phyloP scores from a whole-genome alignment of 1,140 invertebrate species.

The Pseudomyrmex concolor region DNA sequence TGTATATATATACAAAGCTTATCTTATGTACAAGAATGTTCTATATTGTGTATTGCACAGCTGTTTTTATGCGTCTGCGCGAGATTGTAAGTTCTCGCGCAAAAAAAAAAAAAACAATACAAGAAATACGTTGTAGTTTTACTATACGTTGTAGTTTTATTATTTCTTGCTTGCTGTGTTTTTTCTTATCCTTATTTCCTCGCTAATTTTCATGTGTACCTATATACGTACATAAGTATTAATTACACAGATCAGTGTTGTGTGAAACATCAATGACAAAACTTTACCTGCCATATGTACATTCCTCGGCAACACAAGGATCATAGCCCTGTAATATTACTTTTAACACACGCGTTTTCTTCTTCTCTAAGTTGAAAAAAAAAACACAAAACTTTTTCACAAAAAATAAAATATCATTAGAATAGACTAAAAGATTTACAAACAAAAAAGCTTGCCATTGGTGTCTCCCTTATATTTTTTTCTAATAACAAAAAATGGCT shows the following conservation, averaged over 20 bases:
- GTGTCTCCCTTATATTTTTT: neutral
- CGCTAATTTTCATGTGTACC: neutral
- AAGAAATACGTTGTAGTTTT: too few relatives aligned
- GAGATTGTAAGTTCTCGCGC: too few relatives aligned
- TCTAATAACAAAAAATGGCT: constrained; percentile 10
- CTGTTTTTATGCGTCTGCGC: constrained; percentile 22
- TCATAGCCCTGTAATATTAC: neutral
- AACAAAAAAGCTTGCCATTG: neutral
- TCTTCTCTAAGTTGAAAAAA: neutral
- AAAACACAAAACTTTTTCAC: neutral
- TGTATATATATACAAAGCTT: constrained; percentile 15
- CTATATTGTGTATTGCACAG: constrained; percentile 48
- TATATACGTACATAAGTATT: neutral
- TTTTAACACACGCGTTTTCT: too few relatives aligned
- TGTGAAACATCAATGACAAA: constrained; percentile 5
- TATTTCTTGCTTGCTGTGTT: neutral
- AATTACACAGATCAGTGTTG: neutral
- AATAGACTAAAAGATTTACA: neutral
- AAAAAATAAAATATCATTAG: neutral
- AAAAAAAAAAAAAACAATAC: too few relatives aligned
- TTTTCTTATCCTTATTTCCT: neutral
- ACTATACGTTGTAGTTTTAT: neutral
- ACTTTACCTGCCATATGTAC: neutral
- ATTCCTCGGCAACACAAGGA: neutral
- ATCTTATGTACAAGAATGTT: neutral